Conservation (phyloP, 2,797 vertebrate genomes). For the Ispidina lecontei region DNA sequence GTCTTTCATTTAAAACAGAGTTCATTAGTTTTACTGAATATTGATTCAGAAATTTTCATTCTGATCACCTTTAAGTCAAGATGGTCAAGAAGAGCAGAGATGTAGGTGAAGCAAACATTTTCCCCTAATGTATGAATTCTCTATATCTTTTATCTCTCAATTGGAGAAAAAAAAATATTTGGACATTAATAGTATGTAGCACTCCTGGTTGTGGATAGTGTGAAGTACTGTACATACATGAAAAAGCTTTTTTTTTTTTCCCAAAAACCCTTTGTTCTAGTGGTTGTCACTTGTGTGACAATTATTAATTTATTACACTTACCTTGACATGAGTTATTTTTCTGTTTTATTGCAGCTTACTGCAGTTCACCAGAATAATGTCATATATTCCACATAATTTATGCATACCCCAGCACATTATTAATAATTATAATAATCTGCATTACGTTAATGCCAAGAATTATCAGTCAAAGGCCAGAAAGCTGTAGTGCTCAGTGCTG, state of each 20-base stretch:
- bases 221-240: neutral
- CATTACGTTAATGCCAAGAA: neutral
- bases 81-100: neutral
- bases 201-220: neutral
- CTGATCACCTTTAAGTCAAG: neutral
- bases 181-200: neutral
- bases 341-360: neutral
- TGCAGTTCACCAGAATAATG: neutral
- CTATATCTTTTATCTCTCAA: neutral
- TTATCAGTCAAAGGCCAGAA: constrained; percentile 4
- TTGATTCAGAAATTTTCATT: neutral
- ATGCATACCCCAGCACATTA: neutral
- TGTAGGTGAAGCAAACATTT: neutral
- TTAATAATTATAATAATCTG: constrained; percentile 50
- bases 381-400: neutral
- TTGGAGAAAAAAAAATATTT: neutral
- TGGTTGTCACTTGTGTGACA: neutral
- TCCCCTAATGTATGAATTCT: neutral
- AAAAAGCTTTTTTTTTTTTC: neutral
- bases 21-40: neutral
- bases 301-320: neutral
- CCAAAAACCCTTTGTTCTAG: neutral
- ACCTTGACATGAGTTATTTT: neutral
- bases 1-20: neutral
- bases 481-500: neutral